Base-by-base conservation (phyloP, 2,888 invertebrate genomes). In the Parnassius mnemosyne region DNA sequence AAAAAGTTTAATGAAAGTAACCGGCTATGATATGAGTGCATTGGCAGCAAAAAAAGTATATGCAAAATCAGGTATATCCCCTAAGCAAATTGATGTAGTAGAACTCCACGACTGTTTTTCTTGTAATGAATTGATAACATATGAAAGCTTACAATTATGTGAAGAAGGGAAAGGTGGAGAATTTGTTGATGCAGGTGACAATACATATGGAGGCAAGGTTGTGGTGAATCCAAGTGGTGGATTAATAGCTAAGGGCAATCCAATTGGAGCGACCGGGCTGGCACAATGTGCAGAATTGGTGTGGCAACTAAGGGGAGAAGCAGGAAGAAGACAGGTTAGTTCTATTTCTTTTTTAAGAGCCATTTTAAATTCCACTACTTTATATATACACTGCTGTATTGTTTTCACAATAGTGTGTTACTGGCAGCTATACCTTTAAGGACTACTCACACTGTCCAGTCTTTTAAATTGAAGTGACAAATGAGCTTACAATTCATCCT, bases 151-250 rank as follows among this genome's bases (percentile, higher is more conserved):
- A 41, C 98, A 99, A 53, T 87, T 99, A 7, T 99, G 99, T 79
- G 93, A 94, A n/a, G 95, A 94, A 69, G 99, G 99, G 16, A 95
- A 97, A 85, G 99, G 97, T 0, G 98, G 96, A 10, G 96, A 96
- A 75, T 93, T 99, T 67, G 95, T 99, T 67, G 99, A 99, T 82
- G 93, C 95, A 7, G 98, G 97, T 0, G 96, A 99, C 80, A 99
- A 99, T 82, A 99, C 99, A 0, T 99, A 99, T 76, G 94, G 99
- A 42, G 99, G 99, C 25, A 96, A 96, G 81, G 98, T 96, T 81
- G 99, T 99, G 3, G 93, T 99, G n/a, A 99, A 99, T 87, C 99
- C 99, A 0, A 98, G 98, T 78, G 99, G 99, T 55, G 99, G 99
- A 13, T 93, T 99, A 52, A 99, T 99, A 68, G 98, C 99, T 0